Conservation (phyloP, 92 coral and sea anemone species). For the Isaurus tuberculatus region DNA sequence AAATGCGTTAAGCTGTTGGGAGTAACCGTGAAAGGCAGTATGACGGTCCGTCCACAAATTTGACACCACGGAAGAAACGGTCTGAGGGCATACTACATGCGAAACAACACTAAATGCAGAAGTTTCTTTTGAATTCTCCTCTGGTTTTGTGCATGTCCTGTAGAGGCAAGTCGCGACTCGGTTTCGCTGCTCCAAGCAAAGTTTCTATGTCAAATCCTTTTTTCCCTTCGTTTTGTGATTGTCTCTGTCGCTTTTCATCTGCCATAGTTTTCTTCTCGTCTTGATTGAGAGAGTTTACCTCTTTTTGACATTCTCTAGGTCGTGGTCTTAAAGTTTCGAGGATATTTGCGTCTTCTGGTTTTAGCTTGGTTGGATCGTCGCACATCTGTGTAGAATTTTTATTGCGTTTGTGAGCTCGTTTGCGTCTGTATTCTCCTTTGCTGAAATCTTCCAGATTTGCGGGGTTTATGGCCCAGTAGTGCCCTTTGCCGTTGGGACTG, state of each 20-base stretch:
- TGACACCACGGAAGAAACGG: neutral
- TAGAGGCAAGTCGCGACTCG: conserved; percentile 10
- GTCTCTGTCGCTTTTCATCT: neutral
- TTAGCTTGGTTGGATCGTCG: neutral
- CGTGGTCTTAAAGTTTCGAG: neutral
- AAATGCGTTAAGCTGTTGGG: neutral
- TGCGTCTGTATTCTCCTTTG: conserved; percentile 61
- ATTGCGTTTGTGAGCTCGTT: conserved; percentile 56
- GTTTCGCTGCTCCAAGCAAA: conserved; percentile 23
- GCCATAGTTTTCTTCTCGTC: neutral
- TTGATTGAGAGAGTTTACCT: neutral
- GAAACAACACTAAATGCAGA: conserved; percentile 41
- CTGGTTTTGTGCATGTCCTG: neutral
- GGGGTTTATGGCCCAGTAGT: conserved; percentile 68
- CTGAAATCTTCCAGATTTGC: conserved; percentile 67
- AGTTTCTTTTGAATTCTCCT: neutral
- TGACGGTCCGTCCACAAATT: neutral
- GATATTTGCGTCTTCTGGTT: neutral
- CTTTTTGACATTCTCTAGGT: neutral
- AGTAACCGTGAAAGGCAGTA: neutral
- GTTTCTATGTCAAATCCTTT: conserved; percentile 43
- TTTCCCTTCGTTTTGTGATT: neutral
- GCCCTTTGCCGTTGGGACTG: conserved; percentile 67
- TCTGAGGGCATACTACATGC: neutral
- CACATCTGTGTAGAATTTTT: conserved; percentile 37